phyloP scores from a whole-genome alignment of 2,888 invertebrate species.

The Caenorhabditis afra region DNA sequence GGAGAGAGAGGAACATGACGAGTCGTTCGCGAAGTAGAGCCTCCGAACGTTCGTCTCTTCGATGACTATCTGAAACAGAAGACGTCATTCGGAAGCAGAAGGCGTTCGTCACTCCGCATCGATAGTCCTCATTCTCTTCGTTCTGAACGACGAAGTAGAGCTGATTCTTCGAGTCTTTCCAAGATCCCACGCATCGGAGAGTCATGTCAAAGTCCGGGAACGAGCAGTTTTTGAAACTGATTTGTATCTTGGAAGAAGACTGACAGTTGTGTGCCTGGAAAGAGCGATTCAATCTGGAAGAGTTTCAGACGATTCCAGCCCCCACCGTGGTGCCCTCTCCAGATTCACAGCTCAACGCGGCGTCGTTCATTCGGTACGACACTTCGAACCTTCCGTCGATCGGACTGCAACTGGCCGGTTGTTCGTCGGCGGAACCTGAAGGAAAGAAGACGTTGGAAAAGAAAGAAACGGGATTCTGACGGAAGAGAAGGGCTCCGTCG shows the following conservation, averaged over 20 bases:
- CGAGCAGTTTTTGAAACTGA: slow-evolving; percentile 71
- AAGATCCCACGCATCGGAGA: slow-evolving; percentile 67
- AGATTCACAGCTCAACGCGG: slow-evolving; percentile 63
- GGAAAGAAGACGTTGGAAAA: no score
- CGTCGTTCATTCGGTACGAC: slow-evolving; percentile 63
- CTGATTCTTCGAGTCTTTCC: slow-evolving; percentile 53
- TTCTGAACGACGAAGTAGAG: slow-evolving; percentile 66
- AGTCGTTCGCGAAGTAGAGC: slow-evolving; percentile 64
- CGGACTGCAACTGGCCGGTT: slow-evolving; percentile 65
- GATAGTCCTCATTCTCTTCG: slow-evolving; percentile 71
- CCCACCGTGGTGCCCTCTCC: slow-evolving; percentile 64
- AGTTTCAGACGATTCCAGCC: neutral
- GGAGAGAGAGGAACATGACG: slow-evolving; percentile 59
- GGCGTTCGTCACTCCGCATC: slow-evolving; percentile 65
- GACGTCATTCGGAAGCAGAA: neutral
- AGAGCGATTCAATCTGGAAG: no score
- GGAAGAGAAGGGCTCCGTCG: slow-evolving; percentile 70
- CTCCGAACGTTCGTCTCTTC: slow-evolving; percentile 48
- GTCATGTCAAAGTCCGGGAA: slow-evolving; percentile 73
- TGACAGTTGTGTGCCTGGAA: slow-evolving; percentile 71
- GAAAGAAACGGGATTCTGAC: slow-evolving; percentile 11
- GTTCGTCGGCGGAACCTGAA: slow-evolving; percentile 57
- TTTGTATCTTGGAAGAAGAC: slow-evolving; percentile 49
- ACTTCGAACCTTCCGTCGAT: slow-evolving; percentile 70
- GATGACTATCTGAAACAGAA: slow-evolving; percentile 24